phyloP scores from a whole-genome alignment of 2,888 invertebrate species.

The Gryllus longicercus region DNA sequence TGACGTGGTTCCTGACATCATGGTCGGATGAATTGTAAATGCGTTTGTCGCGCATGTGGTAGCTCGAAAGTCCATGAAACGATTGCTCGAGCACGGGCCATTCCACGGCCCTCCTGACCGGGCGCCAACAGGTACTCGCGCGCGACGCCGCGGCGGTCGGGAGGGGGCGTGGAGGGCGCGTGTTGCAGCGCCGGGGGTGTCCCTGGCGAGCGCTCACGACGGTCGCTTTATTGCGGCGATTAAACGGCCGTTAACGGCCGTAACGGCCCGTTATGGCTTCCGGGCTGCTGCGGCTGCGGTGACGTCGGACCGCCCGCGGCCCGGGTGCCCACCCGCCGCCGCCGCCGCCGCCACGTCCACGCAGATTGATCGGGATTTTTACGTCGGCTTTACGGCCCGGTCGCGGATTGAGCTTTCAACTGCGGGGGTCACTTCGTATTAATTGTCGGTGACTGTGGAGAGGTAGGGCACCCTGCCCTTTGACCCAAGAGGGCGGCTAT shows the following conservation, averaged over 20 bases:
- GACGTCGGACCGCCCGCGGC: not conserved
- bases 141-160: not conserved
- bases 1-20: too few relatives aligned
- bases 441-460: too few relatives aligned
- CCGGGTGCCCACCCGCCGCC: not conserved
- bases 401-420: constrained; percentile 17
- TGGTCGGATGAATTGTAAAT: too few relatives aligned
- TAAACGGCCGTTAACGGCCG: constrained; percentile 17
- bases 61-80: too few relatives aligned
- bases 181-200: not conserved
- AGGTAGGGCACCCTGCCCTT: too few relatives aligned
- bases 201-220: not conserved
- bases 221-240: constrained; percentile 10
- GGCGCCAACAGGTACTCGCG: too few relatives aligned
- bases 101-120: too few relatives aligned
- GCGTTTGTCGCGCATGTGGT: too few relatives aligned
- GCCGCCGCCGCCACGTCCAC: not conserved
- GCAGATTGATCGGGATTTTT: not conserved
- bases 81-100: too few relatives aligned
- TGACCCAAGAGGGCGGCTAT: too few relatives aligned
- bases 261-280: constrained; percentile 17
- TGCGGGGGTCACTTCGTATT: too few relatives aligned
- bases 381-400: not conserved
- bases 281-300: not conserved
- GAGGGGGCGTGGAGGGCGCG: not conserved